Base-by-base conservation (phyloP, 2,797 vertebrate genomes). In the Octomys mimax region DNA sequence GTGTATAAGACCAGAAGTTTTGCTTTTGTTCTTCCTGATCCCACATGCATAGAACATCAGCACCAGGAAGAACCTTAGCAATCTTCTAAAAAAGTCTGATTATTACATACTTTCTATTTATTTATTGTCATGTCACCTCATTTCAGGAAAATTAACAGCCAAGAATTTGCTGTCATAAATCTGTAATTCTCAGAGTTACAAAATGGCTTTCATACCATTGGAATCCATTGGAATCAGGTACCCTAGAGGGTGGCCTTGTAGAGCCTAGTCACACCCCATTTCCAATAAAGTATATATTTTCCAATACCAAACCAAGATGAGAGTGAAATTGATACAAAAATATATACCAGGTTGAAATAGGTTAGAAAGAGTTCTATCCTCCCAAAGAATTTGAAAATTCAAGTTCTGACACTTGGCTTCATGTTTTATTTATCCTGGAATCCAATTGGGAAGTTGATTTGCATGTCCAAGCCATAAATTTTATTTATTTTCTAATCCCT, bases 401-500 rank as follows among this genome's bases (percentile, higher is more conserved):
- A 70, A 9, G 2, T 46, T 82, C 62, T 8, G 2, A 46, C 26
- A 52, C 36, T 62, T 52, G 82, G 49, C n/a, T 73, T 92, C 57
- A 16, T 52, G 66, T 78, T 92, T 81, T 59, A 68, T 87, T 95
- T 93, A 68, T 31, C 64, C 91, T 75, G 11, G 26, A 89, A 87
- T 92, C 59, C 78, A 91, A 19, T 64, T 66, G 46, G 81, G 62
- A 96, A 68, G 91, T 42, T 68, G 61, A 89, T 68, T 80, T 78
- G 33, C 13, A 94, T 95, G 26, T 73, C 49, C 28, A 84, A 9
- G 6, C 36, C 18, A 4, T 66, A 54, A 31, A 90, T 82, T 86
- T 81, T 90, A 94, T 89, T 92, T 87, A 64, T 68, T n/a, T 95
- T 49, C 75, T 95, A 77, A 81, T 95, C 75, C 26, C 1, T 85